Evolutionary conservation across 2,113 vertebrate genomes (phyloP).

Genomic region (Pollachius pollachius): DNA sequence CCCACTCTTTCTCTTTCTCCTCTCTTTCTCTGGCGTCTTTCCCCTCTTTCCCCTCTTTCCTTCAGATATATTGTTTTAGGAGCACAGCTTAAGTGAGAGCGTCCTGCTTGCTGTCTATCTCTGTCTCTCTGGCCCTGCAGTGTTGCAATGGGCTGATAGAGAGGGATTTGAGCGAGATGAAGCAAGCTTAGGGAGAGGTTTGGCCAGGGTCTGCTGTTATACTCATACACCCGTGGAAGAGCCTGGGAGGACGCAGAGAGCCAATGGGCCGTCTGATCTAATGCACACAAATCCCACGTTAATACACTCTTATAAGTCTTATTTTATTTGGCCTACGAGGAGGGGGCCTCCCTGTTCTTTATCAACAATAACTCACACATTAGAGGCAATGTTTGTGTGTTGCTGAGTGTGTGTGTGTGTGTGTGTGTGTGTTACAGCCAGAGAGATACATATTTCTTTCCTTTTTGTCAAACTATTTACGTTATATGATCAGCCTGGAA

Average conservation of each 20-base stretch:
- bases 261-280: slow-evolving; percentile 77
- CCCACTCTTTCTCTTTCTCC: slow-evolving; percentile 10
- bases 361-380: slow-evolving; percentile 39
- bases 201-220: slow-evolving; percentile 54
- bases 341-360: slow-evolving; percentile 23
- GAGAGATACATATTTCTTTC: slow-evolving; percentile 27
- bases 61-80: too few species aligned
- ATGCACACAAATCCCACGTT: slow-evolving; percentile 81
- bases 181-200: slow-evolving; percentile 73
- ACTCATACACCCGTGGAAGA: slow-evolving; percentile 78
- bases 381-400: slow-evolving; percentile 14
- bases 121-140: slow-evolving; percentile 70
- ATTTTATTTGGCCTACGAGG: slow-evolving; percentile 65
- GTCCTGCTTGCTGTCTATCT: slow-evolving; percentile 40
- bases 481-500: slow-evolving; percentile 37
- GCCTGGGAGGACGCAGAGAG: slow-evolving; percentile 78
- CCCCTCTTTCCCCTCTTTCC: slow-evolving; percentile 51
- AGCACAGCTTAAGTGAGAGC: slow-evolving; percentile 74
- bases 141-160: slow-evolving; percentile 78
- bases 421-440: slow-evolving; percentile 43
- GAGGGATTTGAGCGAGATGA: slow-evolving; percentile 80
- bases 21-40: slow-evolving; percentile 47
- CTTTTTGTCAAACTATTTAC: slow-evolving; percentile 58
- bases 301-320: slow-evolving; percentile 59
- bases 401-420: slow-evolving; percentile 39